phyloP scores from a whole-genome alignment of 2,797 vertebrate species.

The Pseudomugil tenellus region DNA sequence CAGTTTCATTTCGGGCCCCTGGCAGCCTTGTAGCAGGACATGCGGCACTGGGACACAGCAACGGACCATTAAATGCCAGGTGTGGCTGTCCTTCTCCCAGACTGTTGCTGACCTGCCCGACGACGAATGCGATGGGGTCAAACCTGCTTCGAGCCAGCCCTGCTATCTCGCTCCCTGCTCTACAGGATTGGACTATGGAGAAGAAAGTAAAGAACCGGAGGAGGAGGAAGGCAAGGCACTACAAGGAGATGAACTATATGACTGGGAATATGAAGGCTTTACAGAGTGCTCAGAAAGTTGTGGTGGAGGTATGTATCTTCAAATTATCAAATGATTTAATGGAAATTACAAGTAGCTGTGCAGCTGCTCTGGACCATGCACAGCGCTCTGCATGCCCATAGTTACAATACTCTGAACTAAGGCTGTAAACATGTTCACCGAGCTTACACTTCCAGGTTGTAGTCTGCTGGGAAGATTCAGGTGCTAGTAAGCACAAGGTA shows the following conservation, averaged over 20 bases:
- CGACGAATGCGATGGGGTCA: slow-evolving; percentile 91
- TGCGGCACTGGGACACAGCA: slow-evolving; percentile 90
- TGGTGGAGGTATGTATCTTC: slow-evolving; percentile 87
- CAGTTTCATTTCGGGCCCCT: slow-evolving; percentile 92
- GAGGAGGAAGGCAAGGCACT: slow-evolving; percentile 71
- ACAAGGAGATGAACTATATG: slow-evolving; percentile 86
- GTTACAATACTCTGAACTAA: not conserved
- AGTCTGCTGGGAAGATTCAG: too few relatives aligned
- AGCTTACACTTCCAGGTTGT: not conserved
- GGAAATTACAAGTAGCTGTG: not conserved
- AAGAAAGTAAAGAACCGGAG: slow-evolving; percentile 71
- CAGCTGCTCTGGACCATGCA: not conserved
- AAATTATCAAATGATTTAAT: not conserved
- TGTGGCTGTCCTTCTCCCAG: slow-evolving; percentile 94
- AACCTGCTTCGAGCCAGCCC: slow-evolving; percentile 83
- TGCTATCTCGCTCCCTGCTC: slow-evolving; percentile 90
- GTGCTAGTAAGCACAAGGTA: too few relatives aligned
- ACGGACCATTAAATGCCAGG: slow-evolving; percentile 90
- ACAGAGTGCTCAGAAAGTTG: slow-evolving; percentile 93
- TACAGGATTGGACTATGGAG: slow-evolving; percentile 67
- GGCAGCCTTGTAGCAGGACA: slow-evolving; percentile 91
- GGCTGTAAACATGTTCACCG: not conserved
- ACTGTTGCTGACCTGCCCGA: slow-evolving; percentile 92
- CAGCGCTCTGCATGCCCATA: not conserved
- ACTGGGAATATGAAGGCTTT: slow-evolving; percentile 96